Evolutionary conservation across 2,888 invertebrate genomes (phyloP), one percentile per base, ranked within the genome.

Genomic region (Stenurella melanura): DNA sequence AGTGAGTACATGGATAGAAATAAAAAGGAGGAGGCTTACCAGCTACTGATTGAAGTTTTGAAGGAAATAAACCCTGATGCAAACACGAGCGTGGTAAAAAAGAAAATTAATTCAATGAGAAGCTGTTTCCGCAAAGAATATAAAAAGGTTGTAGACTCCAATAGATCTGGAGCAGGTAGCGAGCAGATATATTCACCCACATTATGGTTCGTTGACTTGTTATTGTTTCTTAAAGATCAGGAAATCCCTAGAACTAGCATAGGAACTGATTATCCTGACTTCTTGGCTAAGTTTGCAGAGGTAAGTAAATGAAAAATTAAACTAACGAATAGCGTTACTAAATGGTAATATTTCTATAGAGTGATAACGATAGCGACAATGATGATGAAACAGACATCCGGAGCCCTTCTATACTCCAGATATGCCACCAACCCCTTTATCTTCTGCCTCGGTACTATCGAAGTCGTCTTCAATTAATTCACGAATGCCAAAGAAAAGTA

Each of bases 61-160:
- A 80, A 73, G 57, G 76, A 81, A 42, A 17, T 80, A 11, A 77
- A 83, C 30, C 57, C 64, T 38, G 64, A 61, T n/a, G 81, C 80
- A 7, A 73, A 38, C 26, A 63, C 75, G 15, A 76, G 80, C 34
- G 77, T 73, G 42, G 80, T 81, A 10, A 75, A 76, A 21, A 84
- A 81, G 57, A 84, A 83, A 75, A 80, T 83, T 54, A 81, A 84
- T 76, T 80, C 79, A 57, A 64, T 84, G 71, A 60, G 83, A 38
- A 79, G 77, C 18, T 75, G 75, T 38, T 82, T 79, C 68, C 69
- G 82, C 5, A 84, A 80, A 80, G 84, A 83, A 71, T 67, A 77
- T 63, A 74, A 61, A 18, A 83, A 77, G 67, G 67, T 81, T n/a
- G 72, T 57, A 54, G 64, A 69, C 7, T 74, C 74, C 7, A 50